These are phyloP conservation scores for Pristiophorus japonicus DNA, from an alignment of 2,113 vertebrate genomes.

Conservation along the genomic window DNA sequence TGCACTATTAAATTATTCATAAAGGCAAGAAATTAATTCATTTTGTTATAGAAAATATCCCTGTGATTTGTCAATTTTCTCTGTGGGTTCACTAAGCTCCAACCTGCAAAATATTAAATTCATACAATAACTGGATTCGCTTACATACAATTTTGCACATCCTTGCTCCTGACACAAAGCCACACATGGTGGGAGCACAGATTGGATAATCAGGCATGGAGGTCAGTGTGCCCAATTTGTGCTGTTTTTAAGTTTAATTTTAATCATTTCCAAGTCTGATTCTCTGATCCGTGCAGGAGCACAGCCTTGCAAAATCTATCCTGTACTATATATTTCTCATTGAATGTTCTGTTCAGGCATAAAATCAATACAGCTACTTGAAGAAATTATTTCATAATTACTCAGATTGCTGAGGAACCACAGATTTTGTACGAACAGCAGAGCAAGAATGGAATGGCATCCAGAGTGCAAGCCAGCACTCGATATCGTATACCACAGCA, in stretches of 20 bases:
- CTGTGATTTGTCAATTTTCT: neutral
- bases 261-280: neutral
- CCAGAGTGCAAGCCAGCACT: neutral
- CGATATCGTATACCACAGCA: neutral
- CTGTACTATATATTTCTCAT: neutral
- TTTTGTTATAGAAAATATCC: neutral
- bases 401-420: neutral
- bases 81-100: neutral
- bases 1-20: slow-evolving; percentile 7
- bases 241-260: neutral
- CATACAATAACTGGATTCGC: neutral
- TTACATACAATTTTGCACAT: neutral
- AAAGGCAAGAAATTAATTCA: neutral
- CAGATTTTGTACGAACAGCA: neutral
- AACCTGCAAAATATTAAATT: neutral
- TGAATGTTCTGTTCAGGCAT: neutral
- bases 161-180: neutral
- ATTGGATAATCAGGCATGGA: neutral
- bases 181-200: neutral
- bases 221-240: neutral
- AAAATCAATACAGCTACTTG: neutral
- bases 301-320: neutral
- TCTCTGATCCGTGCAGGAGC: neutral
- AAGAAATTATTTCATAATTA: neutral
- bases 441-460: neutral